Evolutionary conservation across 2,797 vertebrate genomes (phyloP), one percentile per base, ranked within the genome.

Genomic region (Thunnus albacares): DNA sequence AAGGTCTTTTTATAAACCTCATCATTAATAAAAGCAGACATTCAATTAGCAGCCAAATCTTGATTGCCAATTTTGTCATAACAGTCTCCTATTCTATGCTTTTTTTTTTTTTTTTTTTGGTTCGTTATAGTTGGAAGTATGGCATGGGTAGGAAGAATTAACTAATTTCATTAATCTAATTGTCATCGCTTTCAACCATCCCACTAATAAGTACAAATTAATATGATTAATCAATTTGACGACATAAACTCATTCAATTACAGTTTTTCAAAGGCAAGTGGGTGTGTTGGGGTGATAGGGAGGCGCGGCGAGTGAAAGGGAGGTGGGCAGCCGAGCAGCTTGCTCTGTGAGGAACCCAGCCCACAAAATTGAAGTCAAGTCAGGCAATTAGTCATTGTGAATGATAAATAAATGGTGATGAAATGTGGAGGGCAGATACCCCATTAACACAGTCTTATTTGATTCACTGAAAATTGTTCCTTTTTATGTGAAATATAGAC

Each of bases 161-260:
- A 96, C 96, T 96, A 96, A 97, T 96, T 97, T 97, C 96, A 98
- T 98, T 97, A 97, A 97, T 97, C 97, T 97, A 95, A 95, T 95
- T 97, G 96, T 97, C 97, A 97, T 95, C 94, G 91, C 95, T 96
- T 95, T 96, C 96, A 96, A 96, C 96, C 96, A 95, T 96, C 96
- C 97, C 93, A 82, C 96, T 97, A 97, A 98, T 97, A 97, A 97
- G 96, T 97, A 97, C 90, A 95, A 97, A 97, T 97, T 97, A 97
- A 97, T 97, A 97, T 97, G 97, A 98, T 98, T 97, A 97, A 98
- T 98, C 97, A 97, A 97, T 97, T 95, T 97, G 97, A 97, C 96
- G 96, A 97, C 97, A 96, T 96, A 97, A 97, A 97, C 96, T 97
- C 97, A 97, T 98, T 97, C 97, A 97, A 97, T 97, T 96, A 96